Base-by-base conservation (phyloP, 1,140 invertebrate species). In the Calliopsis andreniformis region DNA sequence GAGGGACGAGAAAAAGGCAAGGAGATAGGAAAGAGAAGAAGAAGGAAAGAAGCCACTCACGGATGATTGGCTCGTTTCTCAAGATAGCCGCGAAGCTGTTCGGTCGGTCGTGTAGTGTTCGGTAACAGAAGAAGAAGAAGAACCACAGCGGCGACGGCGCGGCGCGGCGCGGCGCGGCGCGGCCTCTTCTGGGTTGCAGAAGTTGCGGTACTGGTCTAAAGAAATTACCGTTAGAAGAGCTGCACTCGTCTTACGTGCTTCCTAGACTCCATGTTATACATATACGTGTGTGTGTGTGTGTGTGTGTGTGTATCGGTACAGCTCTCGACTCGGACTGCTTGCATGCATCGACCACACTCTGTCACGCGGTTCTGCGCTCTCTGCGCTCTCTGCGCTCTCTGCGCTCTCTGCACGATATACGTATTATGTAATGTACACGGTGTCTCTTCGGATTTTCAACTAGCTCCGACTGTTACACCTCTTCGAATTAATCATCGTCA, bases 121-220 rank as follows among this genome's bases (percentile, higher is more conserved):
- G 77, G 76, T 72, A 80, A 76, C 80, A 76, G 79, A 84, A 71
- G 67, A 70, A 66, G n/a, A n/a, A n/a, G n/a, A n/a, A n/a, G n/a
- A n/a, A n/a, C n/a, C n/a, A 67, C 80, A 73, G 43, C 72, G 28
- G 56, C 75, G 35, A 53, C 76, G 63, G 77, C n/a, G n/a, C n/a
- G n/a, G n/a, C n/a, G n/a, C n/a, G n/a, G n/a, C n/a, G n/a, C n/a
- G n/a, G n/a, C n/a, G n/a, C 63, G 80, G 78, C 82, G 71, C 72
- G 67, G 56, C 80, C 81, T 83, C 81, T 83, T 84, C 76, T 80
- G 72, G 72, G 63, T 51, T 78, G 70, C 81, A 82, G 82, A 80
- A 86, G 83, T 90, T 91, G 89, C 90, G 90, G 90, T 91, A 91
- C 89, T 88, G 85, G 87, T 89, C 89, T 88, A 88, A 89, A 88